phyloP scores from a whole-genome alignment of 2,888 invertebrate genomes.

The Griposia aprilina region DNA sequence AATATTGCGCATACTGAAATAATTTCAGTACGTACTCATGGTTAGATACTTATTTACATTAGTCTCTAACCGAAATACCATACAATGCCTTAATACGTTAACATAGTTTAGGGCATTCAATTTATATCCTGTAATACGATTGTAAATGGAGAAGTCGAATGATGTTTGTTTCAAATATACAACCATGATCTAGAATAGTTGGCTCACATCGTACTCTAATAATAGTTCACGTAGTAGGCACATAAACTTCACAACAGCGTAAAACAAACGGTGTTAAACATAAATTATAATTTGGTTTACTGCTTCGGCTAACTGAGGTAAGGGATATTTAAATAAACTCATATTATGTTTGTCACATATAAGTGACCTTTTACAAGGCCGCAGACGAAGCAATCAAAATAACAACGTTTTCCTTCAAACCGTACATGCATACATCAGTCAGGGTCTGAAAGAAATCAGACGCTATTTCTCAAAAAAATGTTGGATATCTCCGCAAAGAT shows the following conservation, averaged over 20 bases:
- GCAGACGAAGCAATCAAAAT: constrained; percentile 55
- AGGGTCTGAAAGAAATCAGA: constrained; percentile 49
- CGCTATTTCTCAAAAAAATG: constrained; percentile 48
- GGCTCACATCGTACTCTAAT: constrained; percentile 71
- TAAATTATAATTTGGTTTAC: constrained; percentile 60
- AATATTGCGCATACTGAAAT: constrained; percentile 1
- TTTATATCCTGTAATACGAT: constrained; percentile 38
- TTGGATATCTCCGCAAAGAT: constrained; percentile 54
- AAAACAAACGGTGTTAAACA: constrained; percentile 63
- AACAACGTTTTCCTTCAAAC: constrained; percentile 49
- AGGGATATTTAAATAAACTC: constrained; percentile 22
- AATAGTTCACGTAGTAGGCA: constrained; percentile 67
- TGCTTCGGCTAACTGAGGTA: constrained; percentile 43
- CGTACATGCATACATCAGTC: constrained; percentile 37
- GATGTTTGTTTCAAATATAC: constrained; percentile 60
- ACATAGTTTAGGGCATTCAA: constrained; percentile 16
- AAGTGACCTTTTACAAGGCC: constrained; percentile 60
- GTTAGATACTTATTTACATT: constrained; percentile 22
- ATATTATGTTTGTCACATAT: constrained; percentile 31
- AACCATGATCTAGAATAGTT: constrained; percentile 74
- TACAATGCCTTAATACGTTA: constrained; percentile 20
- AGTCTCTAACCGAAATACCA: constrained; percentile 28
- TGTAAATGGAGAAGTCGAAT: constrained; percentile 47
- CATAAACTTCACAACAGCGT: constrained; percentile 64
- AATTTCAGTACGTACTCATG: background rate